These are phyloP conservation scores for Mastigias papua DNA, from an alignment of 30 jellyfish, hydroid and myxozoan genomes.

Conservation along the genomic window DNA sequence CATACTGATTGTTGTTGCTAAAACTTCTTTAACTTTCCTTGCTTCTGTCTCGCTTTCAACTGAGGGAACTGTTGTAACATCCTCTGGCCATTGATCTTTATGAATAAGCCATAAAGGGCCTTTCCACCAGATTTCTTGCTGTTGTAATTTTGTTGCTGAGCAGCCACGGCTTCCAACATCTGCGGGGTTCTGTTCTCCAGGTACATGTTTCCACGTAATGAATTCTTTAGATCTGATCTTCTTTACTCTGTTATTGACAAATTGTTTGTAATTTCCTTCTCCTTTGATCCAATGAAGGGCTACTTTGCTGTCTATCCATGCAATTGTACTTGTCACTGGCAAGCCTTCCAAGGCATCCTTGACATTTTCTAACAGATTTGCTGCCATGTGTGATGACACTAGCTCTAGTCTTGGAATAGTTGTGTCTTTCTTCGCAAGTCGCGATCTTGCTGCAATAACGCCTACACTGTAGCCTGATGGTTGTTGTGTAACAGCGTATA, in stretches of 20 bases:
- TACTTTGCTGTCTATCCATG: slow-evolving; percentile 67
- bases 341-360: slow-evolving; percentile 35
- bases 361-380: slow-evolving; percentile 61
- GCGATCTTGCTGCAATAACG: slow-evolving; percentile 61
- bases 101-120: slow-evolving; percentile 71
- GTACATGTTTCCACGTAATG: slow-evolving; percentile 68
- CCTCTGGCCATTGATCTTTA: slow-evolving; percentile 72
- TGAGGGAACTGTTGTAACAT: slow-evolving; percentile 29
- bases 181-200: slow-evolving; percentile 47
- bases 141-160: slow-evolving; percentile 6
- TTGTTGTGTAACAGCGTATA: slow-evolving; percentile 66
- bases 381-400: slow-evolving; percentile 78
- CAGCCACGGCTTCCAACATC: slow-evolving; percentile 62
- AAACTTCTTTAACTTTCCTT: slow-evolving; percentile 40
- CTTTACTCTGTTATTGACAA: slow-evolving; percentile 71
- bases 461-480: slow-evolving; percentile 34
- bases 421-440: slow-evolving; percentile 60
- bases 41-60: slow-evolving; percentile 47
- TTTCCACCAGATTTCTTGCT: slow-evolving; percentile 26
- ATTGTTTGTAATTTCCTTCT: no score
- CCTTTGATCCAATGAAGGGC: slow-evolving; percentile 76
- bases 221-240: slow-evolving; percentile 42
- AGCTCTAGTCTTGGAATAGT: slow-evolving; percentile 86
- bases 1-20: slow-evolving; percentile 17
- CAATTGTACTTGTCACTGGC: slow-evolving; percentile 49